Evolutionary conservation across 2,113 vertebrate species (phyloP).

Genomic region (Aphyosemion australe): DNA sequence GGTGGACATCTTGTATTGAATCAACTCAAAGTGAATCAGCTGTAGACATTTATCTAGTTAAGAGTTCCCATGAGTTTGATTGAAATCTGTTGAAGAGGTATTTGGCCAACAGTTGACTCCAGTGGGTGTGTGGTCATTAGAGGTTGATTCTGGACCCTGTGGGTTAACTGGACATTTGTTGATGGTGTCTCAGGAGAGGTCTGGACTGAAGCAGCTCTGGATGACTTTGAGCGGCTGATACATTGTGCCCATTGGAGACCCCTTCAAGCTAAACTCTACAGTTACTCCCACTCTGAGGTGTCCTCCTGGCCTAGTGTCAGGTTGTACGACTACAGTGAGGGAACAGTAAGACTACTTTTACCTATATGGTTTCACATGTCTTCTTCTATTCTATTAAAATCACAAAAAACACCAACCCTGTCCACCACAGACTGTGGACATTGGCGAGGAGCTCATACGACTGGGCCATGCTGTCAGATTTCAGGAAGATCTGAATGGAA

Average conservation of each 20-base stretch:
- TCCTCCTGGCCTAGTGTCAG: conserved; percentile 83
- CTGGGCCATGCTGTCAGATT: conserved; percentile 79
- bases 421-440: conserved; percentile 76
- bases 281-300: conserved; percentile 81
- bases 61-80: too few relatives aligned
- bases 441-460: conserved; percentile 84
- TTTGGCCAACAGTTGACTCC: too few relatives aligned
- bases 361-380: neutral
- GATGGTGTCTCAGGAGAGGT: conserved; percentile 64
- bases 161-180: neutral
- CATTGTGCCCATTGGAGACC: conserved; percentile 86
- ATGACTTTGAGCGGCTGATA: conserved; percentile 84
- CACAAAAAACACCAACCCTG: neutral
- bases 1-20: too few relatives aligned
- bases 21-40: too few relatives aligned
- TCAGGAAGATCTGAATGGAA: conserved; percentile 57
- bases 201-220: conserved; percentile 85
- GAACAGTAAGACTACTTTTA: conserved; percentile 70
- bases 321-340: conserved; percentile 74
- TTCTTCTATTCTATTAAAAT: neutral
- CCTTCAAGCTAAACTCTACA: conserved; percentile 86
- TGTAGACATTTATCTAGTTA: too few relatives aligned
- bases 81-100: too few relatives aligned
- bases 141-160: too few relatives aligned
- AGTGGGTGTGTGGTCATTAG: too few relatives aligned